Base-by-base conservation (phyloP, 2,113 vertebrate genomes). In the Bagarius yarrelli region DNA sequence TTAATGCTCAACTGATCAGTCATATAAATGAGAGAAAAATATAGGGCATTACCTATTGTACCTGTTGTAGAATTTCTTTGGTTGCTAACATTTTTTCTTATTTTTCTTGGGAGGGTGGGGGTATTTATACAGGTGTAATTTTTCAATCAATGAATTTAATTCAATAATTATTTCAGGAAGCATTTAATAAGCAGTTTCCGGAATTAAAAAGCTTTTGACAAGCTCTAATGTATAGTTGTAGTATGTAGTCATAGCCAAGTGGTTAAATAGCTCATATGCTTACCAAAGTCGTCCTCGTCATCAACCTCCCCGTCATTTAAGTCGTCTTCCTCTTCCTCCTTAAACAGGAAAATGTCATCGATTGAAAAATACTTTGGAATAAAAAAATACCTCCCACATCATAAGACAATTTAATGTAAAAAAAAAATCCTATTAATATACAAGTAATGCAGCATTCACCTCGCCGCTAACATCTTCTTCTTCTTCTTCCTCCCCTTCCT, bases 401-500 rank as follows among this genome's bases (percentile, higher is more conserved):
- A 3, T 50, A 52, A 47, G 8, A 18, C 40, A 0, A 36, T 40
- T 73, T 21, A 36, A 23, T n/a, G 32, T 34, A 23, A 36, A 25
- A 30, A 34, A 5, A 8, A 67, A 67, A 23, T 40, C 47, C 5
- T 47, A 8, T 52, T 18, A 19, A 71, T 32, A 27, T 4, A 50
- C 34, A 71, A 40, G 18, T 73, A n/a, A 5, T 57, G 32, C 32
- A 18, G 66, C 50, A 83, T 79, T 78, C 9, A 89, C 89, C 84
- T 89, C 88, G 79, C 83, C 89, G 8, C 88, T 89, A 34, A 88
- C 74, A 19, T 89, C 89, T 32, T 90, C 88, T 36, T 90, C 94
- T 0, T 95, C 95, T 80, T 95, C 95, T 81, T 97, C 96, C 79
- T 97, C 96, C 25, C 92, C 90, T 36, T 93, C 93, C 78, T 96